Conservation (phyloP, 2,113 vertebrate genomes). For the Passer domesticus region DNA sequence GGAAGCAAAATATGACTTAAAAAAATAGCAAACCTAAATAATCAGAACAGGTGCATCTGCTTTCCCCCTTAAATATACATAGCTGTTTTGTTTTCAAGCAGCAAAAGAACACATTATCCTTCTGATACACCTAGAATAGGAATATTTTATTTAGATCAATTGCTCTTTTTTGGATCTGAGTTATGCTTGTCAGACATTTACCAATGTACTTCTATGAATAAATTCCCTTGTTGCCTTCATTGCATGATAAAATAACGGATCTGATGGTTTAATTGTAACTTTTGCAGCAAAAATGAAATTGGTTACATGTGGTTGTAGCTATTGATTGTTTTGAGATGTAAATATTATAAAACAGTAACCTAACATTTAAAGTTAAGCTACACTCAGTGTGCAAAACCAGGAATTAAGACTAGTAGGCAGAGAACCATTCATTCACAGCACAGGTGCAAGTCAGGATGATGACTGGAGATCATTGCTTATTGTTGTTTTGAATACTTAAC, state of each 20-base stretch:
- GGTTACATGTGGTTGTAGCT: not conserved
- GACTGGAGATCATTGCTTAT: not conserved
- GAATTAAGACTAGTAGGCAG: not conserved
- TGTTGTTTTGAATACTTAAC: not conserved
- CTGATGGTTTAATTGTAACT: not conserved
- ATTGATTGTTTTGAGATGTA: not conserved
- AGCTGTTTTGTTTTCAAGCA: not conserved
- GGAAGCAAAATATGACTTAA: not conserved
- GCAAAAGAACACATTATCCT: not conserved
- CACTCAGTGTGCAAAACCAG: conserved; percentile 7
- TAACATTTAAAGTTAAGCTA: not conserved
- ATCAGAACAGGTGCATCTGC: not conserved
- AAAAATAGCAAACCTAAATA: not conserved
- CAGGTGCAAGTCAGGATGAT: not conserved
- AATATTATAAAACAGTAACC: not conserved
- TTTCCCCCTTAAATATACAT: not conserved
- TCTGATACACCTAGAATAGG: not conserved
- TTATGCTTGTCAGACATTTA: not conserved
- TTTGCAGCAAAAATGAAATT: not conserved
- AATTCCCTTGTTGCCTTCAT: not conserved
- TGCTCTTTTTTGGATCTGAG: not conserved
- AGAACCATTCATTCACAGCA: not conserved
- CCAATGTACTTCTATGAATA: not conserved
- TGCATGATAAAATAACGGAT: not conserved
- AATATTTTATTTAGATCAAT: not conserved